These are phyloP conservation scores for Eupithecia tripunctaria DNA, from an alignment of 2,888 invertebrate genomes.

Conservation along the genomic window DNA sequence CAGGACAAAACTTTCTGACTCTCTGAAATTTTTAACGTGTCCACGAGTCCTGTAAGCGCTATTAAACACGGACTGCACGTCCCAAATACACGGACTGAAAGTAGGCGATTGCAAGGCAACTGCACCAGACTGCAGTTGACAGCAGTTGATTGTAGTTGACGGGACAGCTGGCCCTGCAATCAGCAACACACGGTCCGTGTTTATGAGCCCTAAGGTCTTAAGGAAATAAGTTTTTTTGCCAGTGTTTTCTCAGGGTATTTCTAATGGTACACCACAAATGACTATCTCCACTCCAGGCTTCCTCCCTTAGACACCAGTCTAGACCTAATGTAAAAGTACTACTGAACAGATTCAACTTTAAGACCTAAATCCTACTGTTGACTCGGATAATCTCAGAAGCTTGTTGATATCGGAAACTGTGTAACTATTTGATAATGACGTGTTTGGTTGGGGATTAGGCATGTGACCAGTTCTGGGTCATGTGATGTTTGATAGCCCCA, in stretches of 20 bases:
- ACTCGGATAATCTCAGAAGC: constrained; percentile 56
- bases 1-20: background rate
- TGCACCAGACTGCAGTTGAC: too few relatives aligned
- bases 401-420: constrained; percentile 57
- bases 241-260: background rate
- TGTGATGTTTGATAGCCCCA: background rate
- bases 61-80: too few relatives aligned
- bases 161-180: too few relatives aligned
- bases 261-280: background rate
- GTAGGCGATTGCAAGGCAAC: too few relatives aligned
- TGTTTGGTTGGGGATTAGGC: constrained; percentile 7
- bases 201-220: too few relatives aligned
- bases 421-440: constrained; percentile 53
- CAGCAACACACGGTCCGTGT: too few relatives aligned
- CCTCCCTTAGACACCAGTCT: background rate
- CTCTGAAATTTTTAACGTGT: too few relatives aligned
- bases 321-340: constrained; percentile 39
- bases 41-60: background rate
- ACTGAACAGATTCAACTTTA: constrained; percentile 7
- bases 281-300: background rate
- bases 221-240: background rate
- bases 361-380: constrained; percentile 52
- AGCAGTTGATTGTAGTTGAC: too few relatives aligned
- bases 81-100: too few relatives aligned
- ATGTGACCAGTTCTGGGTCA: constrained; percentile 9